phyloP scores from a whole-genome alignment of 2,797 vertebrate genomes.

The Nasua narica region DNA sequence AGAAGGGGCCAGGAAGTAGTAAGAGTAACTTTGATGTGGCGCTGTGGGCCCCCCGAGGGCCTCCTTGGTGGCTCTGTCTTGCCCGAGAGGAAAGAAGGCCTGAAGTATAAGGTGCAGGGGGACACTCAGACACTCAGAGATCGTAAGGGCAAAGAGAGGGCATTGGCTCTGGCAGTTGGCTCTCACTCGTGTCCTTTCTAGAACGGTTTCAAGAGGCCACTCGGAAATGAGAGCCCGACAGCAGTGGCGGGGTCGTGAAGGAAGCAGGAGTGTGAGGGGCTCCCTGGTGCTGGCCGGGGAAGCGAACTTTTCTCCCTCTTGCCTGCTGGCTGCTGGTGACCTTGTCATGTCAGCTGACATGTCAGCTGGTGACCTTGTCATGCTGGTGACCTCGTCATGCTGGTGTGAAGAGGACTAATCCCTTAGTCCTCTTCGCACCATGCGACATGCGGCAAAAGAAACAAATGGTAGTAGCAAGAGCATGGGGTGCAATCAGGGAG shows the following conservation, averaged over 20 bases:
- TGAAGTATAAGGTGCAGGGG: fast-evolving
- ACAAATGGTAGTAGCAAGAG: fast-evolving
- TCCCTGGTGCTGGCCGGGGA: fast-evolving
- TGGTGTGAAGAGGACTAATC: no score
- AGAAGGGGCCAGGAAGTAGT: background rate
- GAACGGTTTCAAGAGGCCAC: no score
- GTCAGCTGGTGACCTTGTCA: fast-evolving
- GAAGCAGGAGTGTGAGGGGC: background rate
- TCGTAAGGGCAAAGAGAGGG: background rate
- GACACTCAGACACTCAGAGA: fast-evolving
- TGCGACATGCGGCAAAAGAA: background rate
- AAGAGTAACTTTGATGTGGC: no score
- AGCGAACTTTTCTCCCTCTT: fast-evolving
- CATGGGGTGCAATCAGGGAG: fast-evolving
- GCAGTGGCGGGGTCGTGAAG: fast-evolving
- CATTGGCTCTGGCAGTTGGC: fast-evolving
- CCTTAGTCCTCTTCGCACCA: fast-evolving
- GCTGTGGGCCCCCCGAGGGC: fast-evolving
- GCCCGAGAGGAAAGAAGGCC: background rate
- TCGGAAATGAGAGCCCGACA: fast-evolving
- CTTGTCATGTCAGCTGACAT: no score
- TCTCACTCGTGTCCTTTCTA: fast-evolving
- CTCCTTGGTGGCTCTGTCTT: background rate
- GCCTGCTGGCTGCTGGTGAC: fast-evolving
- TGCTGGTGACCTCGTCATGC: fast-evolving